Evolutionary conservation across 2,113 vertebrate species (phyloP), one percentile per base, ranked within the genome.

Genomic region (Hippoglossus stenolepis): DNA sequence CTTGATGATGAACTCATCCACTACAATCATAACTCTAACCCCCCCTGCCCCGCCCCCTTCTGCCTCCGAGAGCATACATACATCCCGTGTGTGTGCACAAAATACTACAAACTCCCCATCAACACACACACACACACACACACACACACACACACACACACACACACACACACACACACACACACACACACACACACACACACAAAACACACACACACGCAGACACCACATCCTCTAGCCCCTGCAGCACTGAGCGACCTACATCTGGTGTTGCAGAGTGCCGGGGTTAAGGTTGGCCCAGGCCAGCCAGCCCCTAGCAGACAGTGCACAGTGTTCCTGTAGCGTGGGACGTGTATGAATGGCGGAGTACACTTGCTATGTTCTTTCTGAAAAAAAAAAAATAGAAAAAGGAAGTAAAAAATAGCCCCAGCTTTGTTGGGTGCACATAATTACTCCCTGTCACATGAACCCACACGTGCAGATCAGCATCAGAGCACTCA

Each of bases 171-270:
- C 79, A 53, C 51, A 80, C 70, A 67, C 69, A 70, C 79, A 67
- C 69, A 70, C 79, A 53, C 51, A 80, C 70, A 67, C 69, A 70
- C 79, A 53, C 51, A 79, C 70, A n/a, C n/a, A n/a, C n/a, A n/a
- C n/a, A n/a, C n/a, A n/a, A n/a, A n/a, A n/a, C n/a, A 67, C 69
- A 70, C 77, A 80, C 72, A 67, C 69, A 70, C 79, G 6, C 31
- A 7, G 6, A 31, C 31, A 31, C 72, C 72, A 65, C 69, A 66
- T 77, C 83, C 82, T 80, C 70, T 84, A 73, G 73, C 86, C 93
- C 93, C 93, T 77, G 84, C 78, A 92, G 94, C 93, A 80, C 80
- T 89, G 43, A 15, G 70, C 80, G 91, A 93, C 93, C 93, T 93
- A 94, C 91, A 93, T 95, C 89, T 91, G 91, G 82, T 87, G 87